Percentiles rank a stretch among this genome's conserved stretches.
Evolutionary conservation across 2,797 vertebrate genomes (phyloP).

Genomic region (Fratercula arctica): DNA sequence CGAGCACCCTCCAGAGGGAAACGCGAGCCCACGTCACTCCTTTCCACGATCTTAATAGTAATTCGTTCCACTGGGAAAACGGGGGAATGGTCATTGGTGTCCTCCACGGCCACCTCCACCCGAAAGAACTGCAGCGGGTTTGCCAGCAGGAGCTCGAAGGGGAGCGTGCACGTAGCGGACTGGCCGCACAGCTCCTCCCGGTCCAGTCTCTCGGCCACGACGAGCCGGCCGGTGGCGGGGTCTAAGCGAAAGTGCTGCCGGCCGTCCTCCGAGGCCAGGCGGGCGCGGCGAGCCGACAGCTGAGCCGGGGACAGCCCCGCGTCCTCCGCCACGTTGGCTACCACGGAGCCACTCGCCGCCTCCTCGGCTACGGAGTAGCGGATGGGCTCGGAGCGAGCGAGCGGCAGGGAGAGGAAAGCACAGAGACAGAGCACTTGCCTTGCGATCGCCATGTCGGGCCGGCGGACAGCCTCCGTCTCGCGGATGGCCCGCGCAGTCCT

Average conservation of each 20-base stretch:
- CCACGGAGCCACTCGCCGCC: background rate
- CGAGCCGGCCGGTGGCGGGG: conserved; percentile 54
- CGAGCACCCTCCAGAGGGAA: conserved; percentile 32
- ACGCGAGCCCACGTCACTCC: background rate
- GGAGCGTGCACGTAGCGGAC: conserved; percentile 51
- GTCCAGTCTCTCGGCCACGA: conserved; percentile 67
- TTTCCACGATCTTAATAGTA: background rate
- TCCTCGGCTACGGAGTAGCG: conserved; percentile 15
- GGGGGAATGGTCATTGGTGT: conserved; percentile 70
- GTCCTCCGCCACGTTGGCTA: background rate
- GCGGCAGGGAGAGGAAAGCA: background rate
- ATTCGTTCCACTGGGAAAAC: conserved; percentile 20
- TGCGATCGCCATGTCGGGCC: background rate
- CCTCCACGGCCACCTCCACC: conserved; percentile 51
- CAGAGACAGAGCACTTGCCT: conserved; percentile 57
- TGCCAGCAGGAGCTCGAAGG: conserved; percentile 56
- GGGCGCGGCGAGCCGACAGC: conserved; percentile 24
- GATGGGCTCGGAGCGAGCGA: background rate
- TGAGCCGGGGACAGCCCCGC: background rate
- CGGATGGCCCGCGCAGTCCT: background rate
- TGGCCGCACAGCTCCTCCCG: background rate
- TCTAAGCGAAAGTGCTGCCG: conserved; percentile 54
- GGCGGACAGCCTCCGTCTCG: background rate
- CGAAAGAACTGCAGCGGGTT: no score
- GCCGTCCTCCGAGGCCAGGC: conserved; percentile 43